Base-by-base conservation (phyloP, 2,797 vertebrate genomes). In the Rhinichthys osculus region DNA sequence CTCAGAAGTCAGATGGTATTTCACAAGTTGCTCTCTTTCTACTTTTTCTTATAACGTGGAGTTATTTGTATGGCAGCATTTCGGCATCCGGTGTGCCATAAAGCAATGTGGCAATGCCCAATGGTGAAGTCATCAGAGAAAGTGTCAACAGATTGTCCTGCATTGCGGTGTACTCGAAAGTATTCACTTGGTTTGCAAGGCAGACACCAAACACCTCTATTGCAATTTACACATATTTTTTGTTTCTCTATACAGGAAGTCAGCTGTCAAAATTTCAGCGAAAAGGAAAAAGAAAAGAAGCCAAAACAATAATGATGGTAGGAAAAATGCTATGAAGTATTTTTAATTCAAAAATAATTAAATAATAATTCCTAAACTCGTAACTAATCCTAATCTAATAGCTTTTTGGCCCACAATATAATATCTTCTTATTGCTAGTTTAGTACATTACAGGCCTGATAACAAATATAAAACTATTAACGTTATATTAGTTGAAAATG, bases 191-290 rank as follows among this genome's bases (percentile, higher is more conserved):
- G 5, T 10, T 44, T 14, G 23, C 38, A 16, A 72, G 4, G n/a
- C 4, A 62, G 10, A 27, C 59, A 13, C n/a, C n/a, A 27, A 11
- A 5, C n/a, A 62, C 59, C 59, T 67, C 30, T 33, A 67, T 67
- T 67, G 30, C 64, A 67, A 19, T 67, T 67, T 17, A 67, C 64
- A 17, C 30, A 6, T 16, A 14, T 35, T 72, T 44, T 71, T 72
- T 44, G 11, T 72, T 72, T 72, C 40, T 72, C 40, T 72, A 27
- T 72, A 72, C 40, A 72, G 40, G 38, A 72, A 72, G 70, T 27
- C 70, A 72, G 23, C 70, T 72, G 40, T 72, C 70, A 72, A 44
- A 13, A 44, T 72, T 44, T 44, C 70, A 44, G 70, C 40, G 0
- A 72, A 42, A 44, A 72, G 2, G 5, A 64, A 30, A 30, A 64